Evolutionary conservation across 2,888 invertebrate genomes (phyloP).

Genomic region (Dascillus cervinus): DNA sequence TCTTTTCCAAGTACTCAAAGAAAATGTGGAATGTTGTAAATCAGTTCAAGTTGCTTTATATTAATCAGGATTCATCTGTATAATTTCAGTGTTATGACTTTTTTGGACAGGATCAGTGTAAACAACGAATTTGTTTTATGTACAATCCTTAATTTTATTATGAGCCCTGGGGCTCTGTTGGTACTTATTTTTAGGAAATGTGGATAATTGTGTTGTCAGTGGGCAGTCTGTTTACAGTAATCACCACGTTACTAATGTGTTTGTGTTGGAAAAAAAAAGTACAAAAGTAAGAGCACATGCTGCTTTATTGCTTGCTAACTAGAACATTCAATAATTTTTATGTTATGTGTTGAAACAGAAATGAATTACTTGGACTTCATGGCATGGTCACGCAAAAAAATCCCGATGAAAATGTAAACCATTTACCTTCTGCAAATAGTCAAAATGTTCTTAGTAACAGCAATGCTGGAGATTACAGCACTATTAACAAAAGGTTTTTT

Average conservation of each 20-base stretch:
- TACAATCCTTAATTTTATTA: too few relatives aligned
- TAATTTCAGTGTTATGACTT: too few relatives aligned
- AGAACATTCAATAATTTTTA: too few relatives aligned
- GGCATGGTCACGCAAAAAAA: conserved; percentile 67
- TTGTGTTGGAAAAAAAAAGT: conserved; percentile 38
- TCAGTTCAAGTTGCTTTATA: too few relatives aligned
- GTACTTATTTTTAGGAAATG: conserved; percentile 11
- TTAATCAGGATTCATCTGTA: too few relatives aligned
- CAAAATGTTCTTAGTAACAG: conserved; percentile 27
- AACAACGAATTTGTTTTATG: too few relatives aligned
- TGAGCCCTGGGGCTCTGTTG: too few relatives aligned
- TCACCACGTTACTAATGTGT: conserved; percentile 35
- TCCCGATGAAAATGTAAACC: conserved; percentile 54
- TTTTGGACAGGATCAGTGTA: too few relatives aligned
- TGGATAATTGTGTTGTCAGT: conserved; percentile 17
- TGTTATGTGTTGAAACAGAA: conserved; percentile 45
- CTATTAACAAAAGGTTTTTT: conserved; percentile 39
- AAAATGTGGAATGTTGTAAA: too few relatives aligned
- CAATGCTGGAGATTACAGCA: conserved; percentile 15
- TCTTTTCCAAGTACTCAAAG: too few relatives aligned
- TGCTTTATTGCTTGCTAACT: neutral
- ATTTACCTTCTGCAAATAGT: conserved; percentile 37
- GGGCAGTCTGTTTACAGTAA: conserved; percentile 30
- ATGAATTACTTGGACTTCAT: conserved; percentile 62
- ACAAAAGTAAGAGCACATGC: conserved; percentile 32